Evolutionary conservation across 2,113 vertebrate genomes (phyloP).

Genomic region (Cynoglossus semilaevis): DNA sequence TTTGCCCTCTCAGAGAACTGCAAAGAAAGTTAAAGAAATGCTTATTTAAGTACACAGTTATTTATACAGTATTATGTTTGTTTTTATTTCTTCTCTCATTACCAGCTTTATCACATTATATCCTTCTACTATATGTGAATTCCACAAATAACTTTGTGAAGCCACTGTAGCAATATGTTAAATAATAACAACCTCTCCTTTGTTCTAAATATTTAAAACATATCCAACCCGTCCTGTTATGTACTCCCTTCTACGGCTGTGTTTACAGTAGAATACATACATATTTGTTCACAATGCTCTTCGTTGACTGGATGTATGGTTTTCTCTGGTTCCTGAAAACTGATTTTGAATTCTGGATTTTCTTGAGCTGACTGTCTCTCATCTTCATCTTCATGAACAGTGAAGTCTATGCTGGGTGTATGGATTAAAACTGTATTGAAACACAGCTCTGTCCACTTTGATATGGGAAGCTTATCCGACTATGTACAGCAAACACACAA

Average conservation of each 20-base stretch:
- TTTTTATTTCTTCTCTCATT: slow-evolving; percentile 32
- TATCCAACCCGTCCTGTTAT: too few relatives aligned
- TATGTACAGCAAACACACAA: slow-evolving; percentile 32
- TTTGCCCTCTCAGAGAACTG: too few relatives aligned
- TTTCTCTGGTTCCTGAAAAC: too few relatives aligned
- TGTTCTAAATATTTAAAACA: too few relatives aligned
- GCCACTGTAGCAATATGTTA: slow-evolving; percentile 4
- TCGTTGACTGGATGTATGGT: too few relatives aligned
- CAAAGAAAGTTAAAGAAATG: too few relatives aligned
- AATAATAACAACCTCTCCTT: neutral
- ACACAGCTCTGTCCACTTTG: slow-evolving; percentile 7
- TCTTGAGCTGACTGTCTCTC: slow-evolving; percentile 37
- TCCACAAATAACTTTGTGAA: slow-evolving; percentile 20
- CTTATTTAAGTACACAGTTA: slow-evolving; percentile 52
- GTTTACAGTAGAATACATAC: too few relatives aligned
- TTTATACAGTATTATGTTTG: slow-evolving; percentile 41
- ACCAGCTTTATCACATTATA: slow-evolving; percentile 19
- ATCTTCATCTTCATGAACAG: slow-evolving; percentile 56
- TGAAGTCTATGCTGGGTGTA: slow-evolving; percentile 61
- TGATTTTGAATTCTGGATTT: slow-evolving; percentile 8
- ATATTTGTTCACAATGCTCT: too few relatives aligned
- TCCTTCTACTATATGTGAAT: slow-evolving; percentile 16
- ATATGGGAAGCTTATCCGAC: slow-evolving; percentile 4
- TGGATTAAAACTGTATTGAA: slow-evolving; percentile 24
- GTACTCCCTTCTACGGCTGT: too few relatives aligned